Base-by-base conservation (phyloP, 2,888 invertebrate species). In the Leptopilina syphax region DNA sequence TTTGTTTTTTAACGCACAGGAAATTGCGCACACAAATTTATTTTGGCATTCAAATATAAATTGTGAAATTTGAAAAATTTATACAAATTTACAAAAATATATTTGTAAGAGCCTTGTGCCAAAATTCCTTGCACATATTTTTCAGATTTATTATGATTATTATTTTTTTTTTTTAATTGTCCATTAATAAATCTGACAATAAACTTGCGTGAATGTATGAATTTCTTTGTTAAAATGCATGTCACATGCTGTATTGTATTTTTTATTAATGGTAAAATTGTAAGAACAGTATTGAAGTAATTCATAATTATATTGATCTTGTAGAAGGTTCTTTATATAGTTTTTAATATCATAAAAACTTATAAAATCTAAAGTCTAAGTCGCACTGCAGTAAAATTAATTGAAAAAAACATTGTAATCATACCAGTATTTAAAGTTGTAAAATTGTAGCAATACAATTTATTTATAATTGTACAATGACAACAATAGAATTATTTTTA, bases 71-170 rank as follows among this genome's bases (percentile, higher is more conserved):
- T 24, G 12, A 44, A n/a, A 34, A 73, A 57, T 54, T 73, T 73
- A 3, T 54, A 54, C 27, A 13, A 57, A 57, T 9, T 24, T 73
- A 27, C 54, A 73, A 34, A n/a, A 73, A 34, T 54, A 8, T 73
- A 34, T 82, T 81, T 80, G 34, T 34, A 85, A 88, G 87, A 85
- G 86, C 88, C 86, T 88, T 89, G 91, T 91, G 90, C 91, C 91
- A 91, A 90, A 91, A 88, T 88, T 85, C 86, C 83, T 86, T 87
- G 83, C 85, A 87, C 82, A 50, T 44, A 44, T 44, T 10, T 34
- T 34, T 50, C 50, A 50, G 7, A 47, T 47, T 9, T 47, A 47
- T 9, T 47, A 9, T 47, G 9, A 47, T 78, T 84, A 47, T 78
- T 84, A 57, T 80, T 54, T 84, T 10, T 79, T 10, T 79, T 65